A percentile compares a stretch with the other conserved stretches of the same genome.
Evolutionary conservation across 2,888 invertebrate genomes (phyloP).

Genomic region (Aporophyla lueneburgensis): DNA sequence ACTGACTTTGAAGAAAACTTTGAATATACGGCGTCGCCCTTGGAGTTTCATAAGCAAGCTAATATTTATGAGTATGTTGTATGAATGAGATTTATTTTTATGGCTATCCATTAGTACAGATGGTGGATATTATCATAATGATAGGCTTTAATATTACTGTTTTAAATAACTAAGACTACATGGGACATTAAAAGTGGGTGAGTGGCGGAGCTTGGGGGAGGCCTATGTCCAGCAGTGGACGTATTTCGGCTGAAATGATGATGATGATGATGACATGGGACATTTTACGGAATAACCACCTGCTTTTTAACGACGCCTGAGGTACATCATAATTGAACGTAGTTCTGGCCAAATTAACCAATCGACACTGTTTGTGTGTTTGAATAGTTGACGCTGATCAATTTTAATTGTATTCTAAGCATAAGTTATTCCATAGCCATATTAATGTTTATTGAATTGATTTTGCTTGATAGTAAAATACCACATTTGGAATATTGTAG

Average conservation of each 20-base stretch:
- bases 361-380: too few relatives aligned
- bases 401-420: too few relatives aligned
- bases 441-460: too few relatives aligned
- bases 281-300: not conserved
- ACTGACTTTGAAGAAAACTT: constrained; percentile 2
- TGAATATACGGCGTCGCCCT: constrained; percentile 12
- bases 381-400: too few relatives aligned
- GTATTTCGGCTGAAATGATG: too few relatives aligned
- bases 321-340: not conserved
- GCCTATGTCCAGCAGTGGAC: too few relatives aligned
- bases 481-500: too few relatives aligned
- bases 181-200: not conserved
- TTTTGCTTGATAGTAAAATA: too few relatives aligned
- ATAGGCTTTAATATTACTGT: not conserved
- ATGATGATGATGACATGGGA: too few relatives aligned
- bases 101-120: constrained; percentile 29
- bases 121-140: constrained; percentile 29
- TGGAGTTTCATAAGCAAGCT: constrained; percentile 16
- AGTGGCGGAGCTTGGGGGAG: not conserved
- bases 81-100: constrained; percentile 47
- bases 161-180: constrained; percentile 8
- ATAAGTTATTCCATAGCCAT: too few relatives aligned
- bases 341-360: not conserved
- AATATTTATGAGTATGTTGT: constrained; percentile 47
- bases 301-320: not conserved